These are phyloP conservation scores for Gymnorhina tibicen DNA, from an alignment of 2,113 vertebrate genomes.

Conservation along the genomic window DNA sequence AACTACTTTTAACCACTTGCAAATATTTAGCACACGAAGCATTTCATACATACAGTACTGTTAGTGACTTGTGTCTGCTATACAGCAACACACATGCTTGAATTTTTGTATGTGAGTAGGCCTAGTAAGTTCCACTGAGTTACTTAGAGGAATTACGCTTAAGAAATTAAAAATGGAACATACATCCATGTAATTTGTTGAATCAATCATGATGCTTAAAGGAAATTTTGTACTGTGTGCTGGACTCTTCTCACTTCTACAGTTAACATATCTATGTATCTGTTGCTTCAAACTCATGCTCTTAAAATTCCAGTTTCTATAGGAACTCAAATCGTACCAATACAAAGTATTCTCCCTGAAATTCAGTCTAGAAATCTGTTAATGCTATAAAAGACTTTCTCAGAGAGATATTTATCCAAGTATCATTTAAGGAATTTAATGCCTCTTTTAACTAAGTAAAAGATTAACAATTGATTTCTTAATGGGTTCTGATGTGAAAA, in stretches of 20 bases:
- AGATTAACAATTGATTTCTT: not conserved
- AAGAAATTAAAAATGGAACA: not conserved
- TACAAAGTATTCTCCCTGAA: not conserved
- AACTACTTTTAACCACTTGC: not conserved
- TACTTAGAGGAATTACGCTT: not conserved
- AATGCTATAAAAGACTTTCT: not conserved
- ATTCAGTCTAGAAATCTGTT: not conserved
- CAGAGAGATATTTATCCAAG: not conserved
- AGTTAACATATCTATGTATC: not conserved
- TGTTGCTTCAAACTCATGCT: not conserved
- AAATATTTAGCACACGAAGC: not conserved
- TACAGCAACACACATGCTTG: not conserved
- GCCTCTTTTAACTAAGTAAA: not conserved
- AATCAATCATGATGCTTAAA: not conserved
- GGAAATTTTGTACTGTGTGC: not conserved
- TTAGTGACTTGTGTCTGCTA: not conserved
- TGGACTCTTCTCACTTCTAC: not conserved
- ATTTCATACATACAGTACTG: not conserved
- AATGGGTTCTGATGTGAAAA: not conserved
- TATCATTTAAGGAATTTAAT: not conserved
- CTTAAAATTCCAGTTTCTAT: not conserved
- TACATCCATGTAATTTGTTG: rapidly evolving
- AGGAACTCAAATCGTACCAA: not conserved
- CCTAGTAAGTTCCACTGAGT: not conserved
- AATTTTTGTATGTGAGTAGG: not conserved